These are phyloP conservation scores for Chelon labrosus DNA, from an alignment of 2,797 vertebrate species.

Conservation along the genomic window DNA sequence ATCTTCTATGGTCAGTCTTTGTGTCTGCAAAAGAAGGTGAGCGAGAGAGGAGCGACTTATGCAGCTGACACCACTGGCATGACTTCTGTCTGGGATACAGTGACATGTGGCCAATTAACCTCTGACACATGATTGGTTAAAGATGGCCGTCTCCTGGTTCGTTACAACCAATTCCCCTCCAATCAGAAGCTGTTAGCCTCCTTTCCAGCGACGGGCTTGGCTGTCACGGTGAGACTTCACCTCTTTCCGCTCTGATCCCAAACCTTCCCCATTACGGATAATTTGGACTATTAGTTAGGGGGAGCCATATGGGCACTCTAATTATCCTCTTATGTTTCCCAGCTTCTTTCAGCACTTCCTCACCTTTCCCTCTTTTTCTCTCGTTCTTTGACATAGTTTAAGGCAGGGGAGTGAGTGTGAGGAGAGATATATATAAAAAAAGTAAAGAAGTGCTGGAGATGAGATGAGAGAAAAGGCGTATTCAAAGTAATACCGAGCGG, in stretches of 20 bases:
- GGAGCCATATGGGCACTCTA: conserved; percentile 75
- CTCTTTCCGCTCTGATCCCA: conserved; percentile 57
- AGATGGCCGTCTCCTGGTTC: conserved; percentile 59
- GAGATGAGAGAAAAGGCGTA: conserved; percentile 13
- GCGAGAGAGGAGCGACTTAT: conserved; percentile 10
- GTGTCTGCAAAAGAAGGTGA: neutral
- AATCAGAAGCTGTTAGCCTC: conserved; percentile 58
- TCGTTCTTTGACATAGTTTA: conserved; percentile 32
- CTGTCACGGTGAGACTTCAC: conserved; percentile 62
- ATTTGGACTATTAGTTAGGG: conserved; percentile 78
- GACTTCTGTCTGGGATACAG: conserved; percentile 48
- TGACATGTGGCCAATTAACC: conserved; percentile 66
- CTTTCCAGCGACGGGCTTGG: conserved; percentile 41
- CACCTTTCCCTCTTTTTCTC: conserved; percentile 21
- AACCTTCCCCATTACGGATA: conserved; percentile 72
- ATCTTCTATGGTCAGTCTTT: conserved; percentile 1
- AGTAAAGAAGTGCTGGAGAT: conserved; percentile 28
- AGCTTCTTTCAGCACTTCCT: conserved; percentile 34
- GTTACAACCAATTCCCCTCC: conserved; percentile 39
- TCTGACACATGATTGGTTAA: conserved; percentile 77
- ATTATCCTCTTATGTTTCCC: conserved; percentile 74
- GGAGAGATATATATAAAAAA: conserved; percentile 17
- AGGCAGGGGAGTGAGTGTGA: conserved; percentile 24
- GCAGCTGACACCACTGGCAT: conserved; percentile 22
- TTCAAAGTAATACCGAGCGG: conserved; percentile 11